Percentiles rank a stretch among this genome's conserved stretches.
Conservation (phyloP, 1,140 invertebrate genomes). For the Psilanteris sp. region DNA sequence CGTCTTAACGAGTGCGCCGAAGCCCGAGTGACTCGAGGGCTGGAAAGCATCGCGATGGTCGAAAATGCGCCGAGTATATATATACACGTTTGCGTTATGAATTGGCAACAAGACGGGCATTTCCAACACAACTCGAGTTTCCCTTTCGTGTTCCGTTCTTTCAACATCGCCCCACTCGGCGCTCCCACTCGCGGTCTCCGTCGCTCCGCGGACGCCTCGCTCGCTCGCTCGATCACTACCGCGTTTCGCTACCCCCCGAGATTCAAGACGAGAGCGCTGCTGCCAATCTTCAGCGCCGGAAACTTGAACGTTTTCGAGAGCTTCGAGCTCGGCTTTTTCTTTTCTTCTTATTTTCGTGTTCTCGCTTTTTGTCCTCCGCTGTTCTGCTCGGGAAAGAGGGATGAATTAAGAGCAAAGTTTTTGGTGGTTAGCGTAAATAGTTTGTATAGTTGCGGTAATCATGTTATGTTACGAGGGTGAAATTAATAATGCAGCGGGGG, state of each 20-base stretch:
- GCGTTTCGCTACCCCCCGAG: too few relatives aligned
- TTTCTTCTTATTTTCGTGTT: conserved; percentile 4
- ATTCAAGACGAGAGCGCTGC: conserved; percentile 32
- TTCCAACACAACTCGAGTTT: conserved; percentile 44
- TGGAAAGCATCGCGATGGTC: too few relatives aligned
- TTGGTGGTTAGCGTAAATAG: conserved; percentile 34
- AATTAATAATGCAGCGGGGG: conserved; percentile 27
- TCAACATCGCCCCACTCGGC: too few relatives aligned
- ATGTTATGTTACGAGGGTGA: conserved; percentile 17
- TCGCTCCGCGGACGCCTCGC: neutral
- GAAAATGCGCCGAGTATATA: too few relatives aligned
- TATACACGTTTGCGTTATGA: conserved; percentile 37
- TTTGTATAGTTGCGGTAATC: conserved; percentile 47
- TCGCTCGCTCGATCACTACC: conserved; percentile 22
- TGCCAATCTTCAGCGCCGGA: conserved; percentile 49
- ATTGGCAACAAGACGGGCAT: conserved; percentile 42
- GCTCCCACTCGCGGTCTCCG: neutral
- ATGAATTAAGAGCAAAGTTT: conserved; percentile 45
- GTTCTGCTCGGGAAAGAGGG: conserved; percentile 1
- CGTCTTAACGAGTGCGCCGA: too few relatives aligned
- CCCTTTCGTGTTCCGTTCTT: conserved; percentile 33
- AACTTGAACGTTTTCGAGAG: conserved; percentile 45
- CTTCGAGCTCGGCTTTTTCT: conserved; percentile 4
- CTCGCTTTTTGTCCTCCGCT: neutral
- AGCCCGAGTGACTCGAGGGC: too few relatives aligned